phyloP scores from a whole-genome alignment of 2,888 invertebrate species.

The Cryptocheilus praepositus region DNA sequence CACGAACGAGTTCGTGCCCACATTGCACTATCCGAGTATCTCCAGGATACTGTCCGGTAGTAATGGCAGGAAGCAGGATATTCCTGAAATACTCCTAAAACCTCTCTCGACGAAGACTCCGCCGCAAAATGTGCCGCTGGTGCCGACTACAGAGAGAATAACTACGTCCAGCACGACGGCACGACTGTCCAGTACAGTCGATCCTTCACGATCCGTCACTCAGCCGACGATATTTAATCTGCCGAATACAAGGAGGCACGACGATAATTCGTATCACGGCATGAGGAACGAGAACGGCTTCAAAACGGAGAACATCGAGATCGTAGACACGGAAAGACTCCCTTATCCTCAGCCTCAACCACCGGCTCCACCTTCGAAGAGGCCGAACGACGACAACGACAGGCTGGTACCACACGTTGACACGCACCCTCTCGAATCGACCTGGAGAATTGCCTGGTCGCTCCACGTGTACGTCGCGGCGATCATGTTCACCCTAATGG shows the following conservation, averaged over 20 bases:
- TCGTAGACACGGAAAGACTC: conserved; percentile 67
- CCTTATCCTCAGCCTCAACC: conserved; percentile 71
- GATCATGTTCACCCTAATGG: conserved; percentile 88
- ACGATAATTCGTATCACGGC: conserved; percentile 56
- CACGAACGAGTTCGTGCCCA: conserved; percentile 81
- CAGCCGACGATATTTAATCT: conserved; percentile 70
- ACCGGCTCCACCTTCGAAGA: conserved; percentile 65
- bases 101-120: conserved; percentile 70
- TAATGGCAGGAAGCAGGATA: conserved; percentile 88
- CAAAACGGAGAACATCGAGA: conserved; percentile 66
- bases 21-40: conserved; percentile 87
- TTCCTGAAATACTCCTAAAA: conserved; percentile 84
- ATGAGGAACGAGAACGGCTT: conserved; percentile 56
- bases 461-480: conserved; percentile 93
- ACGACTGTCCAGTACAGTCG: conserved; percentile 33
- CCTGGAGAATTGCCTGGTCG: conserved; percentile 93
- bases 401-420: conserved; percentile 73
- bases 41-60: conserved; percentile 90
- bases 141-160: conserved; percentile 66
- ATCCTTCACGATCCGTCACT: conserved; percentile 56
- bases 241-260: conserved; percentile 67
- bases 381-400: conserved; percentile 56
- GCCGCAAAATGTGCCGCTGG: conserved; percentile 74
- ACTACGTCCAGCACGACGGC: conserved; percentile 47
- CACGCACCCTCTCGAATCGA: conserved; percentile 75